Conservation (phyloP, 2,888 invertebrate species). For the Lithophane socia region DNA sequence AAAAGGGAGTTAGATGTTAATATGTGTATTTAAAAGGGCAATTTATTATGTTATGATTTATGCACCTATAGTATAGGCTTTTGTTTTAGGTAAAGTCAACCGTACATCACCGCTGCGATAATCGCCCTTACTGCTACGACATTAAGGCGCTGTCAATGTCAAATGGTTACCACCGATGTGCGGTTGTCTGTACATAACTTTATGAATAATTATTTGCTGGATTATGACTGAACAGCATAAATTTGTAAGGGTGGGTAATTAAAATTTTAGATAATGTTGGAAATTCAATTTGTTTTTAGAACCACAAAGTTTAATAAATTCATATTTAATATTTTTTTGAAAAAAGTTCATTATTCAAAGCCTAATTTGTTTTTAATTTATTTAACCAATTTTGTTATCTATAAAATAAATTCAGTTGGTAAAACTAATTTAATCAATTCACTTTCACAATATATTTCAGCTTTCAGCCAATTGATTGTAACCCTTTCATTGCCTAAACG, state of each 20-base stretch:
- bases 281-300: slow-evolving; percentile 27
- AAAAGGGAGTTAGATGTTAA: neutral
- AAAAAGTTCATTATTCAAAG: slow-evolving; percentile 16
- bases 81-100: neutral
- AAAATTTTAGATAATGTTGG: slow-evolving; percentile 16
- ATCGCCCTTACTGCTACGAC: neutral
- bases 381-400: slow-evolving; percentile 11
- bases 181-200: neutral
- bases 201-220: slow-evolving; percentile 4
- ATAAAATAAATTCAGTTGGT: slow-evolving; percentile 3
- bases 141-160: neutral
- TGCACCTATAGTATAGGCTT: neutral
- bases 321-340: slow-evolving; percentile 1
- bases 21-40: neutral
- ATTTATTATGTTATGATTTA: neutral
- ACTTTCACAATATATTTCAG: slow-evolving; percentile 22
- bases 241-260: slow-evolving; percentile 1
- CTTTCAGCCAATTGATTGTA: slow-evolving; percentile 26
- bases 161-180: neutral
- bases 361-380: slow-evolving; percentile 9
- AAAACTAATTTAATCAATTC: slow-evolving; percentile 14
- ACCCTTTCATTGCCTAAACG: slow-evolving; percentile 35
- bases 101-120: neutral
- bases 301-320: slow-evolving; percentile 20
- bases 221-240: neutral